phyloP scores from a whole-genome alignment of 2,113 vertebrate species.

The Rhinolophus ferrumequinum region DNA sequence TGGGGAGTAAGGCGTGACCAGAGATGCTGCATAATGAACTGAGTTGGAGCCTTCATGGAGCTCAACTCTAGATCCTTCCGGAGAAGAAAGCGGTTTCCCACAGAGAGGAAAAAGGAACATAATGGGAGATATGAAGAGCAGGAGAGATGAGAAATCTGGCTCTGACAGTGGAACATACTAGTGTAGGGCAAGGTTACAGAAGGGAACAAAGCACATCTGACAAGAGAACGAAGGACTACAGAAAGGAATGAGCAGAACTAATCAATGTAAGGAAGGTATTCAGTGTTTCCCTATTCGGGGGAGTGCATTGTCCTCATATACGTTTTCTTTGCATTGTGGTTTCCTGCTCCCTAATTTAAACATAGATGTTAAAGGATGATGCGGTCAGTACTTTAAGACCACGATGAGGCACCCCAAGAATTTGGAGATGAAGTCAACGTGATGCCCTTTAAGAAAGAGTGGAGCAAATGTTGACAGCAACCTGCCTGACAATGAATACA shows the following conservation, averaged over 20 bases:
- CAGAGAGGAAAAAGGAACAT: background rate
- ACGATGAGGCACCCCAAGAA: background rate
- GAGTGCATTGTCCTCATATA: background rate
- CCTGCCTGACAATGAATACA: background rate
- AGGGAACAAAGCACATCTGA: background rate
- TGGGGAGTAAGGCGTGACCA: background rate
- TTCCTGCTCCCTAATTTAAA: constrained; percentile 17
- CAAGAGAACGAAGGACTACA: background rate
- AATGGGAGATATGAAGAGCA: background rate
- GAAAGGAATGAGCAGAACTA: background rate
- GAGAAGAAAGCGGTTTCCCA: background rate
- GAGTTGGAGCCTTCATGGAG: background rate
- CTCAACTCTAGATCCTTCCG: background rate
- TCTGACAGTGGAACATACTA: background rate
- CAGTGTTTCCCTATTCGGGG: background rate
- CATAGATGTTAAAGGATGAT: background rate
- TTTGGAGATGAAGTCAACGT: background rate
- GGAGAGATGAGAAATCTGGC: background rate
- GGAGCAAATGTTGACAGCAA: background rate
- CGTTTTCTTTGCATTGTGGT: background rate
- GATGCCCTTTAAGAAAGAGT: background rate
- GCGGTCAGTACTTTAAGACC: background rate
- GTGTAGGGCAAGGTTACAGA: background rate
- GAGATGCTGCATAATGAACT: background rate
- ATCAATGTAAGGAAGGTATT: background rate